Evolutionary conservation across 2,888 invertebrate genomes (phyloP).

Genomic region (Cylloceria caligata): DNA sequence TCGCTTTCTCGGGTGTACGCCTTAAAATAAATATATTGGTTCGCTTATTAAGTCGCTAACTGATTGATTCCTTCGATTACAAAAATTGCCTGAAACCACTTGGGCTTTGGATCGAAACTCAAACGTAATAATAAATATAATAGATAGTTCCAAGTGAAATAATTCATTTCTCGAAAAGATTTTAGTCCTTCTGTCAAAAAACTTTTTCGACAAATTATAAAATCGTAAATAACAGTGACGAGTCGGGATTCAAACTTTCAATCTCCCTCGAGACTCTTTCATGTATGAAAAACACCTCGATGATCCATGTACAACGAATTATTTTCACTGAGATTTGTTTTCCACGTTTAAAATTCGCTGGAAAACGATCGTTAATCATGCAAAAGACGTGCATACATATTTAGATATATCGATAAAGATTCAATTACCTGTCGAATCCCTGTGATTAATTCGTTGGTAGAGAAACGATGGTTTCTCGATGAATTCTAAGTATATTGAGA

Average conservation of each 20-base stretch:
- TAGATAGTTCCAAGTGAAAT: not conserved
- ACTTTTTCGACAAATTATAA: slow-evolving; percentile 30
- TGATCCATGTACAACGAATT: slow-evolving; percentile 60
- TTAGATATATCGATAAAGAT: slow-evolving; percentile 13
- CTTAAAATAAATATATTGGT: too few species aligned
- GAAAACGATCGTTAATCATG: slow-evolving; percentile 30
- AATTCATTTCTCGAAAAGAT: not conserved
- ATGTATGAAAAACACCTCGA: slow-evolving; percentile 41
- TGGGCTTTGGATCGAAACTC: not conserved
- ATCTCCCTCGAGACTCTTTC: slow-evolving; percentile 17
- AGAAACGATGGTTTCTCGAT: slow-evolving; percentile 4
- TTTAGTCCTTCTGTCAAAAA: not conserved
- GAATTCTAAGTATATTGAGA: not conserved
- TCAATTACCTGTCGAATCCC: not conserved
- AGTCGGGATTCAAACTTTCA: not conserved
- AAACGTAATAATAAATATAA: not conserved
- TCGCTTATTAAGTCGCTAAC: too few species aligned
- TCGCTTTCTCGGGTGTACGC: too few species aligned
- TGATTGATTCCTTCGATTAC: too few species aligned
- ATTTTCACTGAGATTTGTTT: slow-evolving; percentile 4
- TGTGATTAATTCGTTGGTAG: slow-evolving; percentile 13
- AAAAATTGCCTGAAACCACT: too few species aligned
- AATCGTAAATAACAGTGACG: slow-evolving; percentile 39
- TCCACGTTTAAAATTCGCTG: not conserved
- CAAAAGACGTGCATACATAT: slow-evolving; percentile 4